These are phyloP conservation scores for Anisognathus igniventris DNA, from an alignment of 2,797 vertebrate species.

Conservation along the genomic window DNA sequence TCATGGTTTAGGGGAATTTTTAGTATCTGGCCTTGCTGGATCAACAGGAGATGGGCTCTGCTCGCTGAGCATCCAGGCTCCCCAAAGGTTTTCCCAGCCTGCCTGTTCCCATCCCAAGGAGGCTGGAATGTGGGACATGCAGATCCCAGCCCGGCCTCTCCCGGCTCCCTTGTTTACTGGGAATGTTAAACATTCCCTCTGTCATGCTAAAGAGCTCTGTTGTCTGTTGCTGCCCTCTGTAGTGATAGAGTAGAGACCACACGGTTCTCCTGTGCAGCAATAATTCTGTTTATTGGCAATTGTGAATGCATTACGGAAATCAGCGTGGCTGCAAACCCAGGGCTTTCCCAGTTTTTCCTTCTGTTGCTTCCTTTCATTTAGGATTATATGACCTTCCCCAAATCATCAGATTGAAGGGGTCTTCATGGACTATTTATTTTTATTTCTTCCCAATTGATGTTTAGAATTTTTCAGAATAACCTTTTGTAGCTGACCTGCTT, in stretches of 20 bases:
- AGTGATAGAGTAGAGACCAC: conserved; percentile 74
- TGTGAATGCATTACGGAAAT: accelerated
- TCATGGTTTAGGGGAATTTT: background rate
- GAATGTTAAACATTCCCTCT: conserved; percentile 37
- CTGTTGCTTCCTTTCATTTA: background rate
- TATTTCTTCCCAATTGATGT: background rate
- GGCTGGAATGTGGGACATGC: background rate
- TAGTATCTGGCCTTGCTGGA: background rate
- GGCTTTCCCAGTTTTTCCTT: background rate
- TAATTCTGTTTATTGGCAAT: background rate
- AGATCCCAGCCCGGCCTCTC: conserved; percentile 9
- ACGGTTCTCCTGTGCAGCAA: background rate
- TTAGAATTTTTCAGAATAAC: background rate
- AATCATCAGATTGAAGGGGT: accelerated
- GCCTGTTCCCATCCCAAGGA: background rate
- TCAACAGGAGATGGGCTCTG: background rate
- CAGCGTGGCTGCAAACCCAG: background rate
- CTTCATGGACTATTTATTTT: background rate
- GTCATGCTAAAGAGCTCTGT: conserved; percentile 58
- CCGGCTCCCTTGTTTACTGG: conserved; percentile 60
- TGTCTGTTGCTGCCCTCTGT: conserved; percentile 82
- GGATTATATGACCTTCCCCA: background rate
- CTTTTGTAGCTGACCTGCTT: background rate
- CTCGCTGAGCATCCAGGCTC: background rate
- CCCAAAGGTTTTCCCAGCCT: background rate